These are phyloP conservation scores for Zaprionus ghesquierei DNA, from an alignment of 1,140 invertebrate genomes.

Conservation along the genomic window DNA sequence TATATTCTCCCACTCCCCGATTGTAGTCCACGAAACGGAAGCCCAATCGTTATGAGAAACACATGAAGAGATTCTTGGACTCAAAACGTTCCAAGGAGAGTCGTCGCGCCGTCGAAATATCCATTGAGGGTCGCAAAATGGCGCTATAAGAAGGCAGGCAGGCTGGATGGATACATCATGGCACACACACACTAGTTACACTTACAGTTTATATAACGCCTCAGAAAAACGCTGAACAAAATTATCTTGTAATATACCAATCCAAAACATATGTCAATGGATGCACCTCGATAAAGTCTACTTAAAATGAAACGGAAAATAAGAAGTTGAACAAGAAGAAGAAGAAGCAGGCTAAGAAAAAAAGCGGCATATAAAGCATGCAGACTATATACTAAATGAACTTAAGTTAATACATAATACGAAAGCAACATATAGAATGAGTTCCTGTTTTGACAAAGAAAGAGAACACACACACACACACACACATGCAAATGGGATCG, in stretches of 20 bases:
- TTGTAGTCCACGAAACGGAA: constrained; percentile 91
- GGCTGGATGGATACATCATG: too few relatives aligned
- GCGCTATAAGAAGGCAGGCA: constrained; percentile 86
- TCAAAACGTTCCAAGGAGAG: constrained; percentile 90
- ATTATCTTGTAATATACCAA: constrained; percentile 54
- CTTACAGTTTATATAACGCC: constrained; percentile 11
- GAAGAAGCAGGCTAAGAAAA: too few relatives aligned
- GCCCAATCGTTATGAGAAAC: constrained; percentile 94
- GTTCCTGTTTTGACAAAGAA: background rate
- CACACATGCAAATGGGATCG: background rate
- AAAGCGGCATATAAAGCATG: too few relatives aligned
- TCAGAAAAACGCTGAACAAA: constrained; percentile 43
- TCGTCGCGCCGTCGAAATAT: constrained; percentile 94
- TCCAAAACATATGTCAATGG: background rate
- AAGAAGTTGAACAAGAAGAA: background rate
- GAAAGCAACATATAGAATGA: background rate
- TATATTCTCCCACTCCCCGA: constrained; percentile 20
- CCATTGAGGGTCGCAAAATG: constrained; percentile 98
- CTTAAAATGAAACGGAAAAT: background rate
- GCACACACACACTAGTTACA: constrained; percentile 25
- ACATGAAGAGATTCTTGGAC: constrained; percentile 94
- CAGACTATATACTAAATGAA: background rate
- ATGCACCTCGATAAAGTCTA: background rate
- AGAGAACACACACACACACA: background rate
- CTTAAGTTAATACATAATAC: background rate